phyloP scores from a whole-genome alignment of 2,797 vertebrate genomes.

The Enteromius treurensis region DNA sequence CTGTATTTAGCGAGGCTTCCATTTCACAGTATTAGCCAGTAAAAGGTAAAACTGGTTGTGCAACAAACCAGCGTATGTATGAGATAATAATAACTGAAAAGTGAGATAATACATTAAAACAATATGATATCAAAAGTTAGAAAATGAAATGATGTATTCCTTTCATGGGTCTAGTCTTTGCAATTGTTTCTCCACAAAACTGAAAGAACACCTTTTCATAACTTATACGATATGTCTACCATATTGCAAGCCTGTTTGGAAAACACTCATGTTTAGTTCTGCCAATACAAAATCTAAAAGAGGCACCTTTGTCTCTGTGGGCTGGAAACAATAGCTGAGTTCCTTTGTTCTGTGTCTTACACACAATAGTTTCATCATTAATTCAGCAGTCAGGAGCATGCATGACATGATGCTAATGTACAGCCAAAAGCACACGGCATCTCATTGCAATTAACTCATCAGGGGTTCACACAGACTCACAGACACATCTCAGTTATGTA shows the following conservation, averaged over 20 bases:
- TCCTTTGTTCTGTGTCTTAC: conserved; percentile 37
- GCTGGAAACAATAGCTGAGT: conserved; percentile 45
- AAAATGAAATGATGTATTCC: background rate
- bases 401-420: conserved; percentile 75
- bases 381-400: conserved; percentile 73
- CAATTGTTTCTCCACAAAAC: background rate
- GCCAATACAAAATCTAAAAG: conserved; percentile 44
- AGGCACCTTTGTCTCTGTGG: conserved; percentile 10
- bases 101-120: background rate
- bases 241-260: conserved; percentile 4
- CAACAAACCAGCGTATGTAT: too few species aligned
- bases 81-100: background rate
- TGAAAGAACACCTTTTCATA: background rate
- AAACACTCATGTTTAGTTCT: conserved; percentile 19
- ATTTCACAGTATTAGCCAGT: background rate
- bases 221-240: conserved; percentile 3
- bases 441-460: conserved; percentile 55
- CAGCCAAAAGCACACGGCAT: conserved; percentile 68
- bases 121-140: background rate
- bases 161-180: background rate
- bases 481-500: too few species aligned
- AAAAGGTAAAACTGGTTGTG: background rate
- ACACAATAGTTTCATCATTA: conserved; percentile 72
- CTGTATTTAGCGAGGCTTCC: background rate
- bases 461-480: conserved; percentile 54